phyloP scores from a whole-genome alignment of 2,113 vertebrate genomes.

The Thymallus thymallus region DNA sequence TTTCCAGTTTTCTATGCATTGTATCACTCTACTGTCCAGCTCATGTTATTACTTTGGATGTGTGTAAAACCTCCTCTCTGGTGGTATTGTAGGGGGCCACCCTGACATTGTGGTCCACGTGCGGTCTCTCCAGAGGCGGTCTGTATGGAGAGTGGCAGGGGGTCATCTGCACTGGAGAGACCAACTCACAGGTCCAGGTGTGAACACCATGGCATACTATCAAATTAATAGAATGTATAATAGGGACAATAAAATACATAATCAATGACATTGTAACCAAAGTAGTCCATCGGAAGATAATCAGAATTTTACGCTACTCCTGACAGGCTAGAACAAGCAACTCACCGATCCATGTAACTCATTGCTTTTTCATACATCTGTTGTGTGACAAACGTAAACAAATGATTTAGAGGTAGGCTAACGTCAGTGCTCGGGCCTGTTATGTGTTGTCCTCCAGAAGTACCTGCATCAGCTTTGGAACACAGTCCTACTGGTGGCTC shows the following conservation, averaged over 20 bases:
- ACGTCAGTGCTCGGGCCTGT: not conserved
- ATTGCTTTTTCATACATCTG: not conserved
- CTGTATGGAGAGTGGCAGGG: constrained; percentile 93
- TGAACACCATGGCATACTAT: not conserved
- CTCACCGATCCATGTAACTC: not conserved
- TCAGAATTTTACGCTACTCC: not conserved
- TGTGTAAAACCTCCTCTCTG: too few relatives aligned
- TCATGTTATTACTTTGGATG: too few relatives aligned
- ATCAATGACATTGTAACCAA: not conserved
- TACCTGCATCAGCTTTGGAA: constrained; percentile 97
- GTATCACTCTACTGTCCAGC: not conserved
- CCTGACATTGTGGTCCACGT: constrained; percentile 93
- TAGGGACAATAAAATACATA: not conserved
- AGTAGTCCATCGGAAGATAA: not conserved
- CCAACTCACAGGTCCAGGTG: constrained; percentile 91
- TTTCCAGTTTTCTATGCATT: not conserved
- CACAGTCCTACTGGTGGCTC: constrained; percentile 86
- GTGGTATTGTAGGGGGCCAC: constrained; percentile 81
- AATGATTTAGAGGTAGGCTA: not conserved
- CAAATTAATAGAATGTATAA: not conserved
- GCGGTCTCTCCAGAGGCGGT: constrained; percentile 87
- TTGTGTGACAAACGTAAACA: not conserved
- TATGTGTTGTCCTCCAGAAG: constrained; percentile 70
- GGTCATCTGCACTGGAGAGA: constrained; percentile 90
- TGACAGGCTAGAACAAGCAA: not conserved